A percentile compares a stretch with the other conserved stretches of the same genome.
Evolutionary conservation across 2,113 vertebrate genomes (phyloP).

Genomic region (Peromyscus maniculatus): DNA sequence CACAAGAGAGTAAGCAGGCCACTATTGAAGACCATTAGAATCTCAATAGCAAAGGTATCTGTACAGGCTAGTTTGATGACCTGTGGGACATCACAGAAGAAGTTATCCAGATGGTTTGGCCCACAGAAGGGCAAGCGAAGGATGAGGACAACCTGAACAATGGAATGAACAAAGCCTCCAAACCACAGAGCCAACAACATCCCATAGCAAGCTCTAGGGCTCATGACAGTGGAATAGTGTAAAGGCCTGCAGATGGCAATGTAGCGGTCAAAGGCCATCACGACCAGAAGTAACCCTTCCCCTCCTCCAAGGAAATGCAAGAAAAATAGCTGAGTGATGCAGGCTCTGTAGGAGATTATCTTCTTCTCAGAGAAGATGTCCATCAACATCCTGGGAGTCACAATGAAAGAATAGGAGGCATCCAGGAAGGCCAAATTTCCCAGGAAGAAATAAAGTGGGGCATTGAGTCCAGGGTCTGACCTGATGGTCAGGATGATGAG

Average conservation of each 20-base stretch:
- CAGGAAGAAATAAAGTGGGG: slow-evolving; percentile 72
- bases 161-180: slow-evolving; percentile 73
- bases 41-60: slow-evolving; percentile 58
- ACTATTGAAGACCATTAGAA: slow-evolving; percentile 76
- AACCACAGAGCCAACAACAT: slow-evolving; percentile 81
- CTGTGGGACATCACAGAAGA: slow-evolving; percentile 76
- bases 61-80: slow-evolving; percentile 78
- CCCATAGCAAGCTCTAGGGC: slow-evolving; percentile 41
- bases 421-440: slow-evolving; percentile 77
- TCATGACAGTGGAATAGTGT: slow-evolving; percentile 85
- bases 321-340: slow-evolving; percentile 78
- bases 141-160: slow-evolving; percentile 74
- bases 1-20: slow-evolving; percentile 62
- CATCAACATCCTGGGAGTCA: slow-evolving; percentile 61
- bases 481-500: slow-evolving; percentile 71
- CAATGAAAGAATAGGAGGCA: slow-evolving; percentile 64
- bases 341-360: slow-evolving; percentile 67
- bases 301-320: slow-evolving; percentile 75
- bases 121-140: slow-evolving; percentile 76
- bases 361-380: slow-evolving; percentile 70
- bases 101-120: slow-evolving; percentile 76
- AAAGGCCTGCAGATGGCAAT: slow-evolving; percentile 85
- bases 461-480: slow-evolving; percentile 55
- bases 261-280: slow-evolving; percentile 87
- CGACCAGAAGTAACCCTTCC: slow-evolving; percentile 68